Evolutionary conservation across 2,797 vertebrate genomes (phyloP).

Genomic region (Periophthalmus magnuspinnatus): DNA sequence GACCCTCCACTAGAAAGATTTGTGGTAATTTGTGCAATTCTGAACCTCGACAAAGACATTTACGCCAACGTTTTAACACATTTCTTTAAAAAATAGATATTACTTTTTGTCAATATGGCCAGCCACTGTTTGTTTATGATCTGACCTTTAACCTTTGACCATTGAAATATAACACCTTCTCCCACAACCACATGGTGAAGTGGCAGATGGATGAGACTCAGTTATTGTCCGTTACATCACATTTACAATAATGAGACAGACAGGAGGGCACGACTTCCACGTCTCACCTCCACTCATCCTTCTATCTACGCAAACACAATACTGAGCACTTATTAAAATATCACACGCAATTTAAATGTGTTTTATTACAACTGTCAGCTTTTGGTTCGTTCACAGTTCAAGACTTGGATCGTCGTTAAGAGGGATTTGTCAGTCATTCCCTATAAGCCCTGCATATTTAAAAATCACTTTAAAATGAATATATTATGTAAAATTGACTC

Average conservation of each 20-base stretch:
- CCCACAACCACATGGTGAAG: too few relatives aligned
- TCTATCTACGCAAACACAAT: not conserved
- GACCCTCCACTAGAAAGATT: not conserved
- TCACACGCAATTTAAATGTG: not conserved
- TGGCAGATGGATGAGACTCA: not conserved
- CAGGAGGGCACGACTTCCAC: not conserved
- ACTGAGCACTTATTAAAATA: not conserved
- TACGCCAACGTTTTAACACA: too few relatives aligned
- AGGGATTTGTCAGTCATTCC: constrained; percentile 35
- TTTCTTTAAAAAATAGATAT: too few relatives aligned
- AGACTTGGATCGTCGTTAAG: constrained; percentile 9
- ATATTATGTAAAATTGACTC: too few relatives aligned
- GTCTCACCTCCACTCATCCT: not conserved
- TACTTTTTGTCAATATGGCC: too few relatives aligned
- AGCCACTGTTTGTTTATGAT: too few relatives aligned
- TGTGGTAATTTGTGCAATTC: too few relatives aligned
- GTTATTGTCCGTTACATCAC: not conserved
- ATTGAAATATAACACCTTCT: not conserved
- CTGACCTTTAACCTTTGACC: not conserved
- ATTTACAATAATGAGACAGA: not conserved
- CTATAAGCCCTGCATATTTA: not conserved
- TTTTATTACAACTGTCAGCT: not conserved
- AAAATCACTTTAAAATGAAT: not conserved
- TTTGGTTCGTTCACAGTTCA: not conserved
- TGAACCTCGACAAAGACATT: too few relatives aligned